Evolutionary conservation across 2,888 invertebrate genomes (phyloP).

Genomic region (Auanema sp.): DNA sequence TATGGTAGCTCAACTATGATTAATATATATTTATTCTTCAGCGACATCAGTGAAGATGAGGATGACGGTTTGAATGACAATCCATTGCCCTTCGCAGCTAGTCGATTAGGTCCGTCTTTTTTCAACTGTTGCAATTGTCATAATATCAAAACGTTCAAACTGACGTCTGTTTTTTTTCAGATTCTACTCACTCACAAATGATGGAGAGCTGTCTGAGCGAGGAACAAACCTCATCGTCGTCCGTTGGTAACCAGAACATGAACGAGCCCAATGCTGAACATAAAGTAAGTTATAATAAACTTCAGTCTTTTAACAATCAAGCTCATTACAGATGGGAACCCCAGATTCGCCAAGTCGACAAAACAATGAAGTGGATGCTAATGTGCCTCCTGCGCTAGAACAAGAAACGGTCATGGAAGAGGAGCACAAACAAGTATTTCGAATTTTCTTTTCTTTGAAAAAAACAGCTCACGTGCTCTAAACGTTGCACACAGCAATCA

Average conservation of each 20-base stretch:
- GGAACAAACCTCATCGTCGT: slow-evolving; percentile 33
- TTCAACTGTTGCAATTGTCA: neutral
- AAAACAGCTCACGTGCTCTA: neutral
- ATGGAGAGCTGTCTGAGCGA: slow-evolving; percentile 47
- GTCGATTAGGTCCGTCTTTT: neutral
- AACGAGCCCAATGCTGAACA: neutral
- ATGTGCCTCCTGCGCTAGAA: slow-evolving; percentile 79
- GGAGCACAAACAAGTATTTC: slow-evolving; percentile 51
- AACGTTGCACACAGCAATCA: neutral
- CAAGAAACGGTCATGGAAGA: slow-evolving; percentile 90
- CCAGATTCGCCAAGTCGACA: slow-evolving; percentile 6
- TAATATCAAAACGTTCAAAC: neutral
- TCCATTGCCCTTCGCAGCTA: slow-evolving; percentile 20
- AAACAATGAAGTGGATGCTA: slow-evolving; percentile 28
- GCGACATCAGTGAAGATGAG: slow-evolving; percentile 41
- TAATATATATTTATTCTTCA: slow-evolving; percentile 9
- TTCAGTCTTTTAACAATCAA: no score
- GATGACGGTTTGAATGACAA: slow-evolving; percentile 42
- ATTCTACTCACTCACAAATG: slow-evolving; percentile 45
- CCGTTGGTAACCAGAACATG: neutral
- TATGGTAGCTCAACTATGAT: no score
- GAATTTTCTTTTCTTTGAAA: neutral
- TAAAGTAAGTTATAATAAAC: no score
- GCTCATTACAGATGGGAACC: no score
- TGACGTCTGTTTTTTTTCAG: slow-evolving; percentile 10